These are phyloP conservation scores for Microchrysa polita DNA, from an alignment of 2,888 invertebrate species.

Conservation along the genomic window DNA sequence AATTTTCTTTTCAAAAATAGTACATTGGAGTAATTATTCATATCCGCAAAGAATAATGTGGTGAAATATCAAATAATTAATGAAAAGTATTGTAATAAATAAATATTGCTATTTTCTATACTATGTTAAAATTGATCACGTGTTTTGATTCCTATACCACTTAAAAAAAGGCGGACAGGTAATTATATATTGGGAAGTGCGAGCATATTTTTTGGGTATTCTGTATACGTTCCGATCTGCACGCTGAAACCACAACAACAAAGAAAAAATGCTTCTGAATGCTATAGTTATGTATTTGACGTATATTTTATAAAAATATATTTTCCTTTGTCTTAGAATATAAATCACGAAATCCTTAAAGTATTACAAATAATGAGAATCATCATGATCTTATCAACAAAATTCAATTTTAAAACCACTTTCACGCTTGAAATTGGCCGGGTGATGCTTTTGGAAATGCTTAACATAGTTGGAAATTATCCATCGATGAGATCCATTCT, in stretches of 20 bases:
- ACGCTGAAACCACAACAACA: no score
- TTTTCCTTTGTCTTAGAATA: no score
- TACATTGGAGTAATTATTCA: slow-evolving; percentile 78
- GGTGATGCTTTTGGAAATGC: slow-evolving; percentile 43
- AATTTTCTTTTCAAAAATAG: slow-evolving; percentile 80
- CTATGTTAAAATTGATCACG: no score
- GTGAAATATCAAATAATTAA: slow-evolving; percentile 65
- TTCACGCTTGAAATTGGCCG: slow-evolving; percentile 25
- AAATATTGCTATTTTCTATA: background rate
- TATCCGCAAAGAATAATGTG: slow-evolving; percentile 88
- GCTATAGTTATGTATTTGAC: no score
- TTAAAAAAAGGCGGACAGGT: no score
- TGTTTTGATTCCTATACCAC: no score
- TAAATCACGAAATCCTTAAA: no score
- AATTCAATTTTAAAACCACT: slow-evolving; percentile 43
- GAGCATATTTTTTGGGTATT: no score
- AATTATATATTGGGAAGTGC: no score
- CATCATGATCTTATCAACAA: slow-evolving; percentile 13
- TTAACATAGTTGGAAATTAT: slow-evolving; percentile 45
- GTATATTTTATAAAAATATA: no score
- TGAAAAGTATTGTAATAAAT: background rate
- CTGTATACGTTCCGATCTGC: no score
- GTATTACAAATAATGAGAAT: background rate
- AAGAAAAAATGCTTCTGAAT: no score
- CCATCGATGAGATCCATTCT: slow-evolving; percentile 45